phyloP scores from a whole-genome alignment of 2,888 invertebrate genomes.

The Morpho deidamia region DNA sequence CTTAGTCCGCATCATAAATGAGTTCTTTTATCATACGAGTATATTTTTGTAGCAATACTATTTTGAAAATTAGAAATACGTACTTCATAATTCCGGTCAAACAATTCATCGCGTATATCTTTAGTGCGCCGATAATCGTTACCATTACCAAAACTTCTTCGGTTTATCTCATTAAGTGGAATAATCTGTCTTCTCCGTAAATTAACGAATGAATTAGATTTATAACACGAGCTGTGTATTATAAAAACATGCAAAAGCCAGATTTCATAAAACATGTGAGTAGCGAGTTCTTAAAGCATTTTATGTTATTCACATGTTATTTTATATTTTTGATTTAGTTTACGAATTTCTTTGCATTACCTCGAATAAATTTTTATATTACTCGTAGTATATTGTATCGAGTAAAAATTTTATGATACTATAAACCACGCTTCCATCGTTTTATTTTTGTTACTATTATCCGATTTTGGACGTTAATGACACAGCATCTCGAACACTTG shows the following conservation, averaged over 20 bases:
- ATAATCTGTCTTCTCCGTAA: constrained; percentile 20
- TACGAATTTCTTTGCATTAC: not conserved
- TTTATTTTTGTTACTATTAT: too few species aligned
- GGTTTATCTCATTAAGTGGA: constrained; percentile 21
- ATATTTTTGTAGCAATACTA: too few species aligned
- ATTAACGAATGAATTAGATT: constrained; percentile 5
- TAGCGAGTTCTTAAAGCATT: not conserved
- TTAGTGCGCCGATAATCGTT: not conserved
- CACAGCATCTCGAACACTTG: too few species aligned
- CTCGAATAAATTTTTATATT: constrained; percentile 2
- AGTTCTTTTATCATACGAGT: too few species aligned
- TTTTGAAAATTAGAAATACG: not conserved
- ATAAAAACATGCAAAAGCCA: constrained; percentile 10
- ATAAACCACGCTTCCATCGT: too few species aligned
- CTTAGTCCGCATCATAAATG: too few species aligned
- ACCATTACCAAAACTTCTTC: not conserved
- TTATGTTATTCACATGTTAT: not conserved
- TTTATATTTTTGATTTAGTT: not conserved
- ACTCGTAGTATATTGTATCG: not conserved
- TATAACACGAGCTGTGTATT: constrained; percentile 4
- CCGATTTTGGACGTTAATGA: too few species aligned
- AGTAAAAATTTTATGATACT: too few species aligned
- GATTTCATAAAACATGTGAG: constrained; percentile 7
- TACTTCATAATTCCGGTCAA: not conserved
- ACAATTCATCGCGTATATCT: not conserved